phyloP scores from a whole-genome alignment of 1,140 invertebrate species.

The Penaeus vannamei region DNA sequence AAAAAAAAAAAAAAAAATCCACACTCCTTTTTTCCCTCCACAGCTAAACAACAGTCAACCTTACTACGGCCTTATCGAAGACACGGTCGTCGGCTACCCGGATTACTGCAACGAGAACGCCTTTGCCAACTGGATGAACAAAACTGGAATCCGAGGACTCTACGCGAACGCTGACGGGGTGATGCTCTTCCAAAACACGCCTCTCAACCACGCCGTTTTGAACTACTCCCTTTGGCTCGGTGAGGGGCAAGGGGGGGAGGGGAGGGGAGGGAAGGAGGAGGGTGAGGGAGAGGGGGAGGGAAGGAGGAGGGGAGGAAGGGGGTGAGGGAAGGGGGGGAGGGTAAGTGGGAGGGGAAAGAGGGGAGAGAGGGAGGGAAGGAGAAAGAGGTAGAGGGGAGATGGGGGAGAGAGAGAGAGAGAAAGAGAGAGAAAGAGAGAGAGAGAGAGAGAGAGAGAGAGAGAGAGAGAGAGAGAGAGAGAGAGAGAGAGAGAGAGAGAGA shows the following conservation, averaged over 20 bases:
- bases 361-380: background rate
- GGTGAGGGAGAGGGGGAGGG: background rate
- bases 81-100: slow-evolving; percentile 37
- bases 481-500: too few species aligned
- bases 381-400: background rate
- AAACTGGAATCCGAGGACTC: background rate
- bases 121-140: slow-evolving; percentile 24
- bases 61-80: slow-evolving; percentile 42
- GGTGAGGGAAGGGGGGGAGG: background rate
- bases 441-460: background rate
- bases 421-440: background rate
- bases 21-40: background rate
- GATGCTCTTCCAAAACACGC: slow-evolving; percentile 59
- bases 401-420: background rate
- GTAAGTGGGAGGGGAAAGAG: background rate
- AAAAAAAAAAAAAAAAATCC: too few species aligned
- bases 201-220: slow-evolving; percentile 42
- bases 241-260: background rate
- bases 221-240: slow-evolving; percentile 25
- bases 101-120: slow-evolving; percentile 49
- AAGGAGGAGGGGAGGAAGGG: background rate
- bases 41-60: slow-evolving; percentile 7
- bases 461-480: too few species aligned
- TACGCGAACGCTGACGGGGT: slow-evolving; percentile 53
- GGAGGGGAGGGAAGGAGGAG: background rate